Evolutionary conservation across 1,140 invertebrate species (phyloP), one percentile per base, ranked within the genome.

Genomic region (Spodoptera frugiperda): DNA sequence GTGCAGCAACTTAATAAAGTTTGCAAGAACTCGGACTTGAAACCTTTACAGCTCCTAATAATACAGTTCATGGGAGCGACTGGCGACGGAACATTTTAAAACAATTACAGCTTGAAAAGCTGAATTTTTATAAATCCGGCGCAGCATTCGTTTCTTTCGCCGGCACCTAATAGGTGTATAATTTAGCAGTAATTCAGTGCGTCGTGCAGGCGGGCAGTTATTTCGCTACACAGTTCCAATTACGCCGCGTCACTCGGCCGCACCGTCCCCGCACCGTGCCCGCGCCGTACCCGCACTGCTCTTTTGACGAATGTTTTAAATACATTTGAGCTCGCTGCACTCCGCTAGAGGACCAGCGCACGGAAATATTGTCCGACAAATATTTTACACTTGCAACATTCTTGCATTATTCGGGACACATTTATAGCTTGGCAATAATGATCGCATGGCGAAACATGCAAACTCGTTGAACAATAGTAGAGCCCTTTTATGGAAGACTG

Each of bases 131-230:
- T 61, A 73, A 59, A 73, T 61, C 39, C 33, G 11, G 68, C 53
- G 48, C 33, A 72, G 68, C 68, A 25, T 46, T 55, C 39, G 33
- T 46, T 67, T 67, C 39, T 48, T 67, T 55, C 68, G 2, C 68
- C 25, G 14, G 54, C 33, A 54, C 68, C 53, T 72, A 72, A 57
- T 73, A 73, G 71, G 54, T 73, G 46, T 73, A 21, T 73, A 73
- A 73, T 73, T 73, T 73, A 61, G 71, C 39, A 73, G 70, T 73
- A 73, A 73, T 73, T 54, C 44, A 49, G 44, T 61, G 71, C 54
- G 71, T 73, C 6, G 70, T 57, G 25, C 71, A 17, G 71, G 44
- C 55, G 39, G 30, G 70, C 71, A 15, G 44, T 61, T 59, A 73
- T 73, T 73, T 49, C 54, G 19, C 11, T 15, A 39, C 71, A 57